Percentiles rank a stretch among this genome's conserved stretches.
Evolutionary conservation across 2,888 invertebrate species (phyloP).

Genomic region (Drosophila pseudotalamancana): DNA sequence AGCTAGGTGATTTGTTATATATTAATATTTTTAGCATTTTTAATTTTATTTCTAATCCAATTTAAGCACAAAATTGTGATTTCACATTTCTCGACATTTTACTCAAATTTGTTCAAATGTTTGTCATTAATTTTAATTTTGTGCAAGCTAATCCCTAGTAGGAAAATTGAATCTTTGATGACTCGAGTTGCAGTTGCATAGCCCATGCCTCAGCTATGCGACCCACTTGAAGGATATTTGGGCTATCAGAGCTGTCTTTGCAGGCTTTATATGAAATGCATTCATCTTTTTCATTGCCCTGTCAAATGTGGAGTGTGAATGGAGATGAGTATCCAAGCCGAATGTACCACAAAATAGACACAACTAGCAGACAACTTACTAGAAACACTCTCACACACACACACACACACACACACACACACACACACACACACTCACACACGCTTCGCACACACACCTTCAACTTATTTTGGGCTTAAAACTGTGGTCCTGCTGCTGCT

Average conservation of each 20-base stretch:
- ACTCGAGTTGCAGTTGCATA: neutral
- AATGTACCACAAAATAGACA: slow-evolving; percentile 65
- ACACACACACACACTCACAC: slow-evolving; percentile 15
- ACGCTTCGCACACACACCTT: slow-evolving; percentile 7
- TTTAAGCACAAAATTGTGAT: no score
- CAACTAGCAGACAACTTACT: slow-evolving; percentile 72
- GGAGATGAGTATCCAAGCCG: slow-evolving; percentile 39
- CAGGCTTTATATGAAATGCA: slow-evolving; percentile 68
- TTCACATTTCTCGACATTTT: no score
- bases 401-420: slow-evolving; percentile 5
- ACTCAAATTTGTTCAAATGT: no score
- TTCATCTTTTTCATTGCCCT: slow-evolving; percentile 63
- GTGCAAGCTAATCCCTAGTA: no score
- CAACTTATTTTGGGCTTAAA: slow-evolving; percentile 49
- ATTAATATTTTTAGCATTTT: no score
- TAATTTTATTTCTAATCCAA: no score
- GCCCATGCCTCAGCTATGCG: neutral
- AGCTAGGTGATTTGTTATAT: no score
- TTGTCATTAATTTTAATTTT: no score
- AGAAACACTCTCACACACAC: slow-evolving; percentile 43
- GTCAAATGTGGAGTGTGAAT: slow-evolving; percentile 26
- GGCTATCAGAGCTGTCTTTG: slow-evolving; percentile 15
- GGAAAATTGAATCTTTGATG: no score
- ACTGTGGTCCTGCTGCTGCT: slow-evolving; percentile 52
- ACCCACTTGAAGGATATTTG: neutral